Base-by-base conservation (phyloP, 2,797 vertebrate genomes). In the Alcedo quadribrachys region DNA sequence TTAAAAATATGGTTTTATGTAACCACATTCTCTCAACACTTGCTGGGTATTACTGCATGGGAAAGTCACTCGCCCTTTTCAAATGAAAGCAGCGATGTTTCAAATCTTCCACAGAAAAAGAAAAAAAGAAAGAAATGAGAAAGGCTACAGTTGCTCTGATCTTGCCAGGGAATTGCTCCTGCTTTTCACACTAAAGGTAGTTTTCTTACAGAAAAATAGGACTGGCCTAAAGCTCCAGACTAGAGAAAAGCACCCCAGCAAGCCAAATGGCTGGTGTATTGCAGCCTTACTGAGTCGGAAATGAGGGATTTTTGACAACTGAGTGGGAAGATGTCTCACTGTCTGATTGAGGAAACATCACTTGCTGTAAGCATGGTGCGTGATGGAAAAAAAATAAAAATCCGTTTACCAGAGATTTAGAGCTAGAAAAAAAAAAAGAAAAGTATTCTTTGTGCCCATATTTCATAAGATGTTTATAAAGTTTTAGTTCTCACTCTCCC, bases 1-100 rank as follows among this genome's bases (percentile, higher is more conserved):
- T 97, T 97, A 97, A 97, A 98, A 98, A 97, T 98, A 98, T 81
- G 96, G 96, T 95, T 97, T 97, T 97, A 96, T 95, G 96, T 97
- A 97, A 97, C 96, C 93, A 91, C 50, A 95, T 94, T 97, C 96
- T 96, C 97, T 97, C 97, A 97, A 97, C 97, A 96, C 97, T 89
- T 94, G 89, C 90, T 79, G 94, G 73, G 58, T 95, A 96, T 94
- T 95, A 93, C 66, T 3, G 95, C 96, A 96, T 93, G 95, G 87
- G 96, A 97, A 97, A 97, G 90, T 87, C 92, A 93, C 90, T 95
- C 22, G 62, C 94, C 94, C 93, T 83, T 94, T 95, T 77, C 88
- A 51, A 94, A 87, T 73, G 88, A 95, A 92, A 88, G 89, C 80
- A 77, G 94, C 0, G 8, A 95, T 65, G 81, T 92, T 88, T 96